Conservation (phyloP, 2,888 invertebrate genomes). For the Sinopyrophorus schimmeli region DNA sequence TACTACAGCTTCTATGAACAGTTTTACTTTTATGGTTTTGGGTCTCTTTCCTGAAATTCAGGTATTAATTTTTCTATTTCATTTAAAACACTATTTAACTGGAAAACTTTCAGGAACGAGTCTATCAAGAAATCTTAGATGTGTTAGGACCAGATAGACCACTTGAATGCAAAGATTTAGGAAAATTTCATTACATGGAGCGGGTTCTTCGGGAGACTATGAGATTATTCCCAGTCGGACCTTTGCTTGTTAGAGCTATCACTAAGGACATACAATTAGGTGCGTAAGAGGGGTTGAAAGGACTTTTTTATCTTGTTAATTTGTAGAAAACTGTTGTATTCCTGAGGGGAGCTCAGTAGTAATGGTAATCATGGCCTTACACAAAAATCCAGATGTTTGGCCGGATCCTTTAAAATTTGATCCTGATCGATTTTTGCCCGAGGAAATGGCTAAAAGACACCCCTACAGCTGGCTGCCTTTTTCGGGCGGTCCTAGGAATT, state of each 20-base stretch:
- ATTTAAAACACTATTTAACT: no score
- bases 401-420: constrained; percentile 19
- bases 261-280: constrained; percentile 21
- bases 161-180: constrained; percentile 56
- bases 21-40: constrained; percentile 41
- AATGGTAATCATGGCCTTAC: constrained; percentile 4
- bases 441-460: constrained; percentile 15
- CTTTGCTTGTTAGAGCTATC: constrained; percentile 24
- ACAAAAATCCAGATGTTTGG: constrained; percentile 12
- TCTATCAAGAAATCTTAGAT: constrained; percentile 51
- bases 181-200: constrained; percentile 59
- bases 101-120: constrained; percentile 42
- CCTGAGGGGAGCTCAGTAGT: constrained; percentile 14
- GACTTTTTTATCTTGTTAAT: no score
- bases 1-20: constrained; percentile 42
- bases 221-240: constrained; percentile 54
- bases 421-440: constrained; percentile 21
- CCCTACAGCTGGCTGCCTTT: constrained; percentile 23
- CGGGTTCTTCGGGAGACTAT: constrained; percentile 62
- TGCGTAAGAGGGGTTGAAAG: no score
- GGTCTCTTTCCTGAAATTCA: constrained; percentile 42
- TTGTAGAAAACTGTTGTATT: constrained; percentile 9
- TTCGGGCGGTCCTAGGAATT: constrained; percentile 21
- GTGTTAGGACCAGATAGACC: constrained; percentile 55
- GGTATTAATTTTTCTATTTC: no score